These are phyloP conservation scores for Harpegnathos saltator DNA, from an alignment of 1,140 invertebrate genomes.

Conservation along the genomic window DNA sequence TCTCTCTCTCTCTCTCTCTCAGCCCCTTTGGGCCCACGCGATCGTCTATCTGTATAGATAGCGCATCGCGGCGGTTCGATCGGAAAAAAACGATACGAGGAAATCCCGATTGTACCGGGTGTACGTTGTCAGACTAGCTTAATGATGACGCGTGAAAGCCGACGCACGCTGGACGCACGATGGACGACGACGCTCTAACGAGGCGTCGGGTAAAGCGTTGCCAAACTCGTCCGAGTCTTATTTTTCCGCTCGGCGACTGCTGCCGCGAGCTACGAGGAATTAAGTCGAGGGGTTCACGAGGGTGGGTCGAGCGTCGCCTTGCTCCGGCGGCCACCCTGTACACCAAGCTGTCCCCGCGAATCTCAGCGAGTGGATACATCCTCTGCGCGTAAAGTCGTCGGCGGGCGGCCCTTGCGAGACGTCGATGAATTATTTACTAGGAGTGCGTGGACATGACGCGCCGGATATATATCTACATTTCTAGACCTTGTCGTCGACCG, in stretches of 20 bases:
- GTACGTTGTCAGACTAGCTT: neutral
- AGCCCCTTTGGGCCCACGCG: neutral
- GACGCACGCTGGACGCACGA: no score
- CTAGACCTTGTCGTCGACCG: slow-evolving; percentile 74
- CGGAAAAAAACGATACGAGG: slow-evolving; percentile 17
- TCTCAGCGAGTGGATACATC: slow-evolving; percentile 71
- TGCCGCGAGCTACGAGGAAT: no score
- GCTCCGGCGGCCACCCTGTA: slow-evolving; percentile 33
- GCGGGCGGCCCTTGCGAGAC: slow-evolving; percentile 43
- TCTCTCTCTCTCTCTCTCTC: slow-evolving; percentile 1
- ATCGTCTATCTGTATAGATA: slow-evolving; percentile 43
- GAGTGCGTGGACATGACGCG: slow-evolving; percentile 75
- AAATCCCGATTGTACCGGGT: slow-evolving; percentile 37
- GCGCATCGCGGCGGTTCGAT: neutral
- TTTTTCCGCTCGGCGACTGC: no score
- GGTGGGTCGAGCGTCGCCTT: neutral
- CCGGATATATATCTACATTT: slow-evolving; percentile 75
- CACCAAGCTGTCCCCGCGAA: slow-evolving; percentile 62
- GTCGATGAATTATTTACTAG: slow-evolving; percentile 81
- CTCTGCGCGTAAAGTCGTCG: slow-evolving; percentile 45
- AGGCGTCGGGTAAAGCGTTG: neutral
- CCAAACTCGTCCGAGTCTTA: no score
- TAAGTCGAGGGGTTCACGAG: neutral
- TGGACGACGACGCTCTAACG: neutral
- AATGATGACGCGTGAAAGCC: neutral